Evolutionary conservation across 2,113 vertebrate species (phyloP), one percentile per base, ranked within the genome.

Genomic region (Salvelinus namaycush): DNA sequence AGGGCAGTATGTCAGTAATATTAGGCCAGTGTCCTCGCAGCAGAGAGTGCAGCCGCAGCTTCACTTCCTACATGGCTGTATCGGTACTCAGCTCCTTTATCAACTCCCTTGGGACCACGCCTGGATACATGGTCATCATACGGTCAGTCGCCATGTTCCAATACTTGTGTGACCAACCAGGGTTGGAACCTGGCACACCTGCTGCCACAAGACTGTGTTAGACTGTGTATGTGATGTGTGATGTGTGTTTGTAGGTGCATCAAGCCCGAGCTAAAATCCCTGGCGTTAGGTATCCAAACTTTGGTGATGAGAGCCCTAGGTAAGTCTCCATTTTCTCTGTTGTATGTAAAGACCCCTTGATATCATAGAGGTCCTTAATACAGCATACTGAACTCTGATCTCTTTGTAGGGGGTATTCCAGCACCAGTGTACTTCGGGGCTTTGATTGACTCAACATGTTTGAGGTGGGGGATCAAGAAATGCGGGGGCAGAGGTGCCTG

Each of bases 391-490:
- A 27, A 11, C 12, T 48, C 4, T 44, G 57, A 67, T 73, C 57
- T 76, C 80, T 67, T 14, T 27, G 31, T 5, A 49, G 93, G 89
- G 27, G 93, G 97, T 69, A 93, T 99, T 74, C 94, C 95, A 76
- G 93, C 95, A 0, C 97, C 97, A 0, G 84, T 97, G 75, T 99
- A 98, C 86, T 97, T 95, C 0, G 97, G 97, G 0, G 93, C 95
- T 3, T 49, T 96, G 24, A 96, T 98, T 0, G 97, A 99, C 81
- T 93, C 11, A 72, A 91, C 95, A 0, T 99, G 97, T 85, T 75
- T 99, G 77, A 97, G 95, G 79, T 99, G 97, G 97, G 95, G 94
- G 0, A 77, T 89, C 20, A 95, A 84, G 16, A 87, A 76, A 31
- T 96, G 95, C 44, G 95, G 96, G 0, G 87, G 84, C 1, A 83